A percentile compares a stretch with the other conserved stretches of the same genome.
These are phyloP conservation scores for Myotis brandtii DNA, from an alignment of 2,113 vertebrate species.

Conservation along the genomic window DNA sequence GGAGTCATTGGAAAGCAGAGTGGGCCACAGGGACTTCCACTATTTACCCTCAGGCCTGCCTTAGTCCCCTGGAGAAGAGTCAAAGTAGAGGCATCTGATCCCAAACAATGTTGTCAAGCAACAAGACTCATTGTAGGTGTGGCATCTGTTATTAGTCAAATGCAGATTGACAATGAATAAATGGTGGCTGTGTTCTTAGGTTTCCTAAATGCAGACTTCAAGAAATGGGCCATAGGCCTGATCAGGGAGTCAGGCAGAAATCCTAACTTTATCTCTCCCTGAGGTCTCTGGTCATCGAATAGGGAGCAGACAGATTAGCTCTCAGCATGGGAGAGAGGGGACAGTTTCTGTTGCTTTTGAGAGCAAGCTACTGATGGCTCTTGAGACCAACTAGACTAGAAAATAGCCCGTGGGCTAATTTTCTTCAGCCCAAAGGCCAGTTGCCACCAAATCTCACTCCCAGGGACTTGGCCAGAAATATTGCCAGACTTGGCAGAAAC, in stretches of 20 bases:
- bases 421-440: not conserved
- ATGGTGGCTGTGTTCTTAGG: not conserved
- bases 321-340: not conserved
- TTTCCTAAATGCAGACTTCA: not conserved
- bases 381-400: not conserved
- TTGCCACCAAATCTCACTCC: not conserved
- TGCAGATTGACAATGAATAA: not conserved
- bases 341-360: not conserved
- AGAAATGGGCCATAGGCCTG: not conserved
- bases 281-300: not conserved
- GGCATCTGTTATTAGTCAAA: not conserved
- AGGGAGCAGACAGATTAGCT: not conserved
- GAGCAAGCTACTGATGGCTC: not conserved
- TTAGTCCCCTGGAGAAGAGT: not conserved
- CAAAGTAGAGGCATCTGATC: not conserved
- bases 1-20: not conserved
- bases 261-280: not conserved
- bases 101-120: slow-evolving; percentile 31
- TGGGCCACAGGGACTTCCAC: not conserved
- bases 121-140: not conserved
- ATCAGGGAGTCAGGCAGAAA: not conserved
- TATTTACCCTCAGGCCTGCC: not conserved
- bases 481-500: slow-evolving; percentile 18
- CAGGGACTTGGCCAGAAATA: not conserved
- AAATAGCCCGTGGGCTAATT: not conserved